Evolutionary conservation across 2,113 vertebrate genomes (phyloP).

Genomic region (Laticauda colubrina): DNA sequence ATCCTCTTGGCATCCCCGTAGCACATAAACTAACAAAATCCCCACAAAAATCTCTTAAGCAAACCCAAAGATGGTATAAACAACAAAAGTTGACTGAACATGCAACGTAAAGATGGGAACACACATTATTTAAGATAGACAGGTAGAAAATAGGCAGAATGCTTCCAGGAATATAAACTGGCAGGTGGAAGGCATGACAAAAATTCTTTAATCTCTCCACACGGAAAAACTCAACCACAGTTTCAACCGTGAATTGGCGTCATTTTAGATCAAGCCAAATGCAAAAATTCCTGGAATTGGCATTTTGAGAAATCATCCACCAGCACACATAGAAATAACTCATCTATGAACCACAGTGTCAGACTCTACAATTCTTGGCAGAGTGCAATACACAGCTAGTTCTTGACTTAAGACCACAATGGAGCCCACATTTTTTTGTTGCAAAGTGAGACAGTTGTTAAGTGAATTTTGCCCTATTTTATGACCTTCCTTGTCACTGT

Average conservation of each 20-base stretch:
- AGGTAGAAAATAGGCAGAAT: neutral
- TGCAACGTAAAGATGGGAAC: neutral
- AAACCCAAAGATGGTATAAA: neutral
- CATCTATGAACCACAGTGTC: neutral
- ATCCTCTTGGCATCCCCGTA: neutral
- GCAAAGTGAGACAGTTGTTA: neutral
- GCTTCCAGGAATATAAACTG: neutral
- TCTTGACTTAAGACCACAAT: neutral
- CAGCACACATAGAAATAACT: neutral
- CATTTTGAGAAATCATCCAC: neutral
- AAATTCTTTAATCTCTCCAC: neutral
- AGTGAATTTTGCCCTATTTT: neutral
- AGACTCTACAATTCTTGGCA: no score
- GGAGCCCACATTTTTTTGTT: neutral
- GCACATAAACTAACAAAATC: neutral
- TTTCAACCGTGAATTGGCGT: neutral
- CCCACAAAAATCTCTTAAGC: neutral
- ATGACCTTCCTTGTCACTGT: no score
- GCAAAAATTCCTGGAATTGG: neutral
- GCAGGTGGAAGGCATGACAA: neutral
- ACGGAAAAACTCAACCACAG: neutral
- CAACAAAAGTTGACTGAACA: neutral
- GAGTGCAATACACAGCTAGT: neutral
- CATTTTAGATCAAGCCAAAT: neutral
- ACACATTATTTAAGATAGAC: neutral